These are phyloP conservation scores for Nephrotoma guestfalica DNA, from an alignment of 2,888 invertebrate genomes.

Conservation along the genomic window DNA sequence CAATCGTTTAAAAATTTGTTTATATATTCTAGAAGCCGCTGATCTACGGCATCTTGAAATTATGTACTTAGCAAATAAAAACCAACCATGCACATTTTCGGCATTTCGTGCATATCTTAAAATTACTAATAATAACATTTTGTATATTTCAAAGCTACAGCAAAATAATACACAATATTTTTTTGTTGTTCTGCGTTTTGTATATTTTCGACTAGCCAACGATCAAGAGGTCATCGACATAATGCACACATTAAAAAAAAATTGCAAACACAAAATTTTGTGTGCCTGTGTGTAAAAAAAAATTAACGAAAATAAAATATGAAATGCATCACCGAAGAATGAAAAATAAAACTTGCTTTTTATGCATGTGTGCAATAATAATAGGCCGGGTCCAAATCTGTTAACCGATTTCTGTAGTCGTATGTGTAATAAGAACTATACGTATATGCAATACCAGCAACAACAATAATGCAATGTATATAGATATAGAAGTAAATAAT, in stretches of 20 bases:
- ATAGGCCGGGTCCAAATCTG: conserved; percentile 5
- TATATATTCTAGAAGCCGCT: no score
- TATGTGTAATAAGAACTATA: not conserved
- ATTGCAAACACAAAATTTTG: not conserved
- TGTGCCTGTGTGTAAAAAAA: not conserved
- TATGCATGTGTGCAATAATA: not conserved
- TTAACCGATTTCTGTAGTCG: not conserved
- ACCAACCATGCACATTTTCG: not conserved
- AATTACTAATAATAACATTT: not conserved
- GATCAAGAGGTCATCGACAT: conserved; percentile 6
- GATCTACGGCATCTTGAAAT: no score
- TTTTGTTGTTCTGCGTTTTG: not conserved
- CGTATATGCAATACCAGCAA: not conserved
- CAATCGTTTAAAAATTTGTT: no score
- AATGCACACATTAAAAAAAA: not conserved
- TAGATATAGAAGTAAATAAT: not conserved
- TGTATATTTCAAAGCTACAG: not conserved
- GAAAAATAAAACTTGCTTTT: conserved; percentile 2
- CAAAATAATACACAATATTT: not conserved
- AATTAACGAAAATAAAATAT: not conserved
- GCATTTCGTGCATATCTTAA: not conserved
- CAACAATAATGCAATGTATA: not conserved
- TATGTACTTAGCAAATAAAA: not conserved
- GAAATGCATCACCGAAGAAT: not conserved
- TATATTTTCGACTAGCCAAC: conserved; percentile 5